phyloP scores from a whole-genome alignment of 2,113 vertebrate genomes.

The Ovibos moschatus region DNA sequence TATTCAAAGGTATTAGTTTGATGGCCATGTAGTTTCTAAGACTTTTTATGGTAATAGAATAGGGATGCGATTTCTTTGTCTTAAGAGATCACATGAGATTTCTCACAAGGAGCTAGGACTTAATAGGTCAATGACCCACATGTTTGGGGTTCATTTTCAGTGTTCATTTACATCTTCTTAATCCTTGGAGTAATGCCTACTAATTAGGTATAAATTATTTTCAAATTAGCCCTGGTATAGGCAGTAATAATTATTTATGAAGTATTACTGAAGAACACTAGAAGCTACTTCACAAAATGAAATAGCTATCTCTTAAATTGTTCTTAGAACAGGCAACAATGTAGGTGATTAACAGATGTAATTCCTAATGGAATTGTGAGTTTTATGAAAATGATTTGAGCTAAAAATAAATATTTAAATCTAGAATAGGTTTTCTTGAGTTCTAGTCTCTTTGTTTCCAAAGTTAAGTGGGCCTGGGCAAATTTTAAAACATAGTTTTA shows the following conservation, averaged over 20 bases:
- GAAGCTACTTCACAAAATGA: neutral
- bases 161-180: neutral
- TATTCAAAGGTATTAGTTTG: neutral
- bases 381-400: neutral
- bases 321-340: neutral
- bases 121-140: neutral
- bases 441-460: neutral
- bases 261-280: neutral
- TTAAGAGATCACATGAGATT: neutral
- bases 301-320: neutral
- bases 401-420: neutral
- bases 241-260: neutral
- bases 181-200: neutral
- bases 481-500: neutral
- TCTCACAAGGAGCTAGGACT: neutral
- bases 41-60: neutral
- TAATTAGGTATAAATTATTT: constrained; percentile 13
- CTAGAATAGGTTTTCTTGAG: neutral
- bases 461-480: neutral
- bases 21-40: neutral
- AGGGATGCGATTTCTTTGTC: neutral
- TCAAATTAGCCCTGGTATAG: neutral
- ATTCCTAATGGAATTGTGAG: neutral
- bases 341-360: neutral
- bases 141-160: neutral